These are phyloP conservation scores for Lamproptera curius DNA, from an alignment of 2,888 invertebrate genomes.

Conservation along the genomic window DNA sequence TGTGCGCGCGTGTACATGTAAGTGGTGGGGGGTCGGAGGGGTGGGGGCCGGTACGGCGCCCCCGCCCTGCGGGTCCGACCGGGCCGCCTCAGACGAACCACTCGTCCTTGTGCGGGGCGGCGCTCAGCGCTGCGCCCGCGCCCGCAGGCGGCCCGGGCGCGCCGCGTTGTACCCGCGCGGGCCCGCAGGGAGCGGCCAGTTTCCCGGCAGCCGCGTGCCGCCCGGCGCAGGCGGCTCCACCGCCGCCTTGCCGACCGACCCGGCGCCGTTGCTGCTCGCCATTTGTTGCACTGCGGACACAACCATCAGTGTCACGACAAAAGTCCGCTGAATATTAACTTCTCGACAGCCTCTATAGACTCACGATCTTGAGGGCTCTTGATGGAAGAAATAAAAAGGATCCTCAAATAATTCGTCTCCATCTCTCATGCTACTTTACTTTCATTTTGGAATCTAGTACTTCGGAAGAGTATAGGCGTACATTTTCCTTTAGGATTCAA, in stretches of 20 bases:
- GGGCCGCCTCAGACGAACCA: constrained; percentile 88
- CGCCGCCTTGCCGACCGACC: constrained; percentile 59
- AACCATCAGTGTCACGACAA: too few species aligned
- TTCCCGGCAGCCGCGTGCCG: constrained; percentile 86
- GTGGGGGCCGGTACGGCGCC: constrained; percentile 60
- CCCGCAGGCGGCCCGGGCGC: constrained; percentile 95
- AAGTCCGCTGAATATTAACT: too few species aligned
- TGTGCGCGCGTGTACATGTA: constrained; percentile 23
- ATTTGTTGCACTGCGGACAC: constrained; percentile 87
- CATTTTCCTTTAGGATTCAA: too few species aligned
- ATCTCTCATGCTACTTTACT: too few species aligned
- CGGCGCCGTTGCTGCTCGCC: constrained; percentile 80
- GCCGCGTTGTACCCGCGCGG: constrained; percentile 80
- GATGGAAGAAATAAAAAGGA: too few species aligned
- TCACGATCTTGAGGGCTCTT: too few species aligned
- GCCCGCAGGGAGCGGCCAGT: constrained; percentile 97
- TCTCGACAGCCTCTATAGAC: too few species aligned
- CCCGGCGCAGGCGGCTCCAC: constrained; percentile 75
- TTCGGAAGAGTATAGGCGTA: too few species aligned
- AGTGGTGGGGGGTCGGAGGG: constrained; percentile 22
- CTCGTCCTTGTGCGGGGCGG: constrained; percentile 91
- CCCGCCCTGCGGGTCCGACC: constrained; percentile 64
- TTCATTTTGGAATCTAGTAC: too few species aligned
- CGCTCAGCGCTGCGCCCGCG: constrained; percentile 93
- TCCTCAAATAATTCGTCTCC: too few species aligned